Base-by-base conservation (phyloP, 1,140 invertebrate species). In the Leptinotarsa defecta region DNA sequence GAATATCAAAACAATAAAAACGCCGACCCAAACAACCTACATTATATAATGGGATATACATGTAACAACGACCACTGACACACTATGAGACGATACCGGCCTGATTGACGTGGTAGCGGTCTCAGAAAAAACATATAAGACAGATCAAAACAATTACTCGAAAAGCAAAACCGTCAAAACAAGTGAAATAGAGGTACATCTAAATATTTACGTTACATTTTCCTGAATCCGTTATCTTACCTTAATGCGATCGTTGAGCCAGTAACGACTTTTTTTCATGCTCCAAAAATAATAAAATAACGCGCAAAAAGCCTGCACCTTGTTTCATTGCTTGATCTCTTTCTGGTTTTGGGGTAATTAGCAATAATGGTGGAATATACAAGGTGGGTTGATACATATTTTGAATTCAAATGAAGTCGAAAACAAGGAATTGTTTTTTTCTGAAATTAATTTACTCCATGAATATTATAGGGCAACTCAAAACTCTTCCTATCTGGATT, bases 141-240 rank as follows among this genome's bases (percentile, higher is more conserved):
- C 64, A 65, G 20, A 24, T n/a, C 17, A 65, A 65, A 34, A 24
- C 64, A 34, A 65, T 65, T 65, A 65, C 64, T 24, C 64, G 20
- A 34, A 65, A 65, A 65, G 17, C 20, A 65, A 65, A n/a, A 20
- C 27, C 64, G 15, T 65, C 64, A 34, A 65, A 65, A 65, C 64
- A 65, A 65, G 20, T 65, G 52, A 57, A 57, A 57, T 17, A 17
- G 52, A 57, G 52, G 52, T 57, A 57, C 4, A 15, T 5, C 52
- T 13, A 57, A 57, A 57, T 57, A 57, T 57, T 57, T 57, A 57
- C n/a, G 52, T 57, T 57, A 17, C 2, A 57, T 57, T 15, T 57
- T 57, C 52, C 52, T 57, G 52, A 15, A 57, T 15, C 52, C 15
- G 52, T 19, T 19, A 57, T 57, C 17, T 57, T 19, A 57, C 52